A percentile compares a stretch with the other conserved stretches of the same genome.
These are phyloP conservation scores for Herminia tarsipennalis DNA, from an alignment of 2,888 invertebrate genomes.

Conservation along the genomic window DNA sequence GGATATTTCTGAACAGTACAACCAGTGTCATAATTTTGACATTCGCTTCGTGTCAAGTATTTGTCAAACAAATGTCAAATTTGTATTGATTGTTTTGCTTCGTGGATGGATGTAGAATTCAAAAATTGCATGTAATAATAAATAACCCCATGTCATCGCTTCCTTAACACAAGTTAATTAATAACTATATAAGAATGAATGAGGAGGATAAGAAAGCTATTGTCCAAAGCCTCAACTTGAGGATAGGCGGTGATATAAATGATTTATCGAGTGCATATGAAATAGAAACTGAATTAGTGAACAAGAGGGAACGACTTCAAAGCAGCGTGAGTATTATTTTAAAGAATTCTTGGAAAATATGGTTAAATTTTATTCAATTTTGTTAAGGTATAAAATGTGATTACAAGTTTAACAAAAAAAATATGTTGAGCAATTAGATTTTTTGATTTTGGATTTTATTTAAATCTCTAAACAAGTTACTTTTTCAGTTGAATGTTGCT, in stretches of 20 bases:
- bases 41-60: too few relatives aligned
- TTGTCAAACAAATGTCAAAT: too few relatives aligned
- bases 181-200: constrained; percentile 21
- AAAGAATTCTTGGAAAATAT: background rate
- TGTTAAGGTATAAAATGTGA: too few relatives aligned
- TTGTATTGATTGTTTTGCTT: too few relatives aligned
- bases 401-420: too few relatives aligned
- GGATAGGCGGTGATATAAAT: constrained; percentile 72
- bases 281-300: constrained; percentile 61
- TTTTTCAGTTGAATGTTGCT: constrained; percentile 86
- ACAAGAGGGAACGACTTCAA: constrained; percentile 58
- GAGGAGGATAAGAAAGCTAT: constrained; percentile 77
- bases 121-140: background rate
- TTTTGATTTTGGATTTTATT: too few relatives aligned
- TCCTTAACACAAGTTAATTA: background rate
- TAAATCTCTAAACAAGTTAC: background rate
- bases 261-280: constrained; percentile 58
- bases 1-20: too few relatives aligned
- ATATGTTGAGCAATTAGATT: too few relatives aligned
- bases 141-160: background rate
- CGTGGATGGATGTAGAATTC: too few relatives aligned
- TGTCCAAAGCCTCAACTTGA: constrained; percentile 73
- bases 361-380: too few relatives aligned
- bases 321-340: constrained; percentile 63
- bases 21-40: too few relatives aligned